Conservation (phyloP, 2,797 vertebrate genomes). For the Etheostoma nigrum region DNA sequence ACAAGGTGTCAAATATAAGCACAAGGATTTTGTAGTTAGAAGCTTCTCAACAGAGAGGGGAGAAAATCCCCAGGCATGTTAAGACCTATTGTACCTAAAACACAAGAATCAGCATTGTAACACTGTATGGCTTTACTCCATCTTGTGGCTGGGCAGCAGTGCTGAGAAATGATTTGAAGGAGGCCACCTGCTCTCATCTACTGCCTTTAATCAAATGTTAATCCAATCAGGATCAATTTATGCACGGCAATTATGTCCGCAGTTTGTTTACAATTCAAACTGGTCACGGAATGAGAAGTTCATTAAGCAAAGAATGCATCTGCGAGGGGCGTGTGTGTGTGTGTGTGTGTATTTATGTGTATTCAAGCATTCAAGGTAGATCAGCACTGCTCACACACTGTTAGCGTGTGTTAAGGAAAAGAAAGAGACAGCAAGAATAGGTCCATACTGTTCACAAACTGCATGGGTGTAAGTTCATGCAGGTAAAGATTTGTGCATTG, state of each 20-base stretch:
- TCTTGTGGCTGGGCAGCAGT: constrained; percentile 54
- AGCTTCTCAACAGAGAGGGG: constrained; percentile 7
- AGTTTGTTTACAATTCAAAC: constrained; percentile 81
- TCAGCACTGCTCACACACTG: not conserved
- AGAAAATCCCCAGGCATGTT: not conserved
- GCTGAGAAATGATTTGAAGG: constrained; percentile 45
- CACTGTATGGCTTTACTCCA: constrained; percentile 35
- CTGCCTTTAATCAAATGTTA: constrained; percentile 85
- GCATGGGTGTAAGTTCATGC: constrained; percentile 19
- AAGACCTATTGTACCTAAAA: constrained; percentile 5
- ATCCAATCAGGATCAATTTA: constrained; percentile 83
- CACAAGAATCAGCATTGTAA: not conserved
- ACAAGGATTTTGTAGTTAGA: constrained; percentile 7
- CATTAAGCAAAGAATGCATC: constrained; percentile 71
- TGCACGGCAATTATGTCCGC: constrained; percentile 76
- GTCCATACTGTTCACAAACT: constrained; percentile 16
- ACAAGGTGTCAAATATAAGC: constrained; percentile 21
- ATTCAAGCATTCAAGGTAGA: not conserved
- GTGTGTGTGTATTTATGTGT: constrained; percentile 14
- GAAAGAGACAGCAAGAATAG: not conserved
- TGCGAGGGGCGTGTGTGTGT: constrained; percentile 24
- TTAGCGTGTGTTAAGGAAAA: not conserved
- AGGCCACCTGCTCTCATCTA: constrained; percentile 81
- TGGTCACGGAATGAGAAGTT: constrained; percentile 79
- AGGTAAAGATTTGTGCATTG: constrained; percentile 28